These are phyloP conservation scores for Morelia viridis DNA, from an alignment of 2,797 vertebrate species.

Conservation along the genomic window DNA sequence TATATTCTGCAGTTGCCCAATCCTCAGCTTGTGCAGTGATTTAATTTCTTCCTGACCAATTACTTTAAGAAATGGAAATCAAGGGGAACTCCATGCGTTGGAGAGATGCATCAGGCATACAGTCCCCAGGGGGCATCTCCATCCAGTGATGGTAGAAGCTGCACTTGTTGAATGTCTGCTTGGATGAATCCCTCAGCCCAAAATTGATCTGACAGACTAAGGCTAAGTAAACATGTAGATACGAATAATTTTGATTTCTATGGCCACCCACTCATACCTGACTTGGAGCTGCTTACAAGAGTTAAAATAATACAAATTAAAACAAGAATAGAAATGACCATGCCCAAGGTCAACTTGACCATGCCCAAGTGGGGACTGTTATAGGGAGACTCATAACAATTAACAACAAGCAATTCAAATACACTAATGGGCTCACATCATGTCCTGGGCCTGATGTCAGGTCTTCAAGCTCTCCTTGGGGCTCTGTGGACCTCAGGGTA, in stretches of 20 bases:
- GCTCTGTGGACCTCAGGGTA: background rate
- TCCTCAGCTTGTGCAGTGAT: background rate
- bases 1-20: background rate
- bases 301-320: background rate
- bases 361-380: background rate
- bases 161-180: background rate
- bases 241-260: background rate
- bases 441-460: background rate
- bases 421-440: background rate
- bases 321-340: background rate
- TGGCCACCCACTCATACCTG: background rate
- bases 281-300: background rate
- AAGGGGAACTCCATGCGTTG: background rate
- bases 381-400: background rate
- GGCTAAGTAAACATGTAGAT: background rate
- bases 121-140: background rate
- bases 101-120: background rate
- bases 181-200: background rate
- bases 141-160: background rate
- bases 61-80: background rate
- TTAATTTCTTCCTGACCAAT: background rate
- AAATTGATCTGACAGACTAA: background rate
- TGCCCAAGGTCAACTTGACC: background rate
- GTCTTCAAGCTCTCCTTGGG: background rate
- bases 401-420: background rate